Conservation (phyloP, 2,113 vertebrate genomes). For the Piaya cayana region DNA sequence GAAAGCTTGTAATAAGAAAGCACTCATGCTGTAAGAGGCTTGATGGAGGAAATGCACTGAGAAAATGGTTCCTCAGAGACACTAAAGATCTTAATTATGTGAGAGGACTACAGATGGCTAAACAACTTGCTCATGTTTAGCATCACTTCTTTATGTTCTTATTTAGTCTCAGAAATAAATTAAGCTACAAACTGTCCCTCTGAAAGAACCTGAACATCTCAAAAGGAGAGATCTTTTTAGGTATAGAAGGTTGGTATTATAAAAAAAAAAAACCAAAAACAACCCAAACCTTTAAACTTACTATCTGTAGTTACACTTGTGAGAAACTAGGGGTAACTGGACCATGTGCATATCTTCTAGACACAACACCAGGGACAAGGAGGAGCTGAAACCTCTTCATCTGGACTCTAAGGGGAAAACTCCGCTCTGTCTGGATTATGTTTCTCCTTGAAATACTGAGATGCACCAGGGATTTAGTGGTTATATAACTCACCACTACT, state of each 20-base stretch:
- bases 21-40: background rate
- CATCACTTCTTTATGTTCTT: background rate
- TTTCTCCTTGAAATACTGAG: background rate
- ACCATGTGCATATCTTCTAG: accelerated
- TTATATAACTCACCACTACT: background rate
- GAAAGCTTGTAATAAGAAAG: background rate
- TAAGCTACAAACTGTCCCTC: background rate
- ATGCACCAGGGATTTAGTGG: background rate
- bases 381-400: background rate
- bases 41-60: background rate
- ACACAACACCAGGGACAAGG: background rate
- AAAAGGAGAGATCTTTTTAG: background rate
- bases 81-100: background rate
- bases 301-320: background rate
- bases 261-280: too few relatives aligned
- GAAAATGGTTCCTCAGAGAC: background rate
- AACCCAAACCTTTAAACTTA: background rate
- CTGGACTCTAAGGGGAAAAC: background rate
- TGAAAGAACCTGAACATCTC: background rate
- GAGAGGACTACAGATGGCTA: background rate
- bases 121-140: background rate
- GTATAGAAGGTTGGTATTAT: background rate
- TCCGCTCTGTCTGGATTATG: background rate
- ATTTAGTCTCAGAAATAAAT: background rate
- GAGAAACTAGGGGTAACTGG: background rate